phyloP scores from a whole-genome alignment of 2,888 invertebrate species.

The Polymixis flavicincta region DNA sequence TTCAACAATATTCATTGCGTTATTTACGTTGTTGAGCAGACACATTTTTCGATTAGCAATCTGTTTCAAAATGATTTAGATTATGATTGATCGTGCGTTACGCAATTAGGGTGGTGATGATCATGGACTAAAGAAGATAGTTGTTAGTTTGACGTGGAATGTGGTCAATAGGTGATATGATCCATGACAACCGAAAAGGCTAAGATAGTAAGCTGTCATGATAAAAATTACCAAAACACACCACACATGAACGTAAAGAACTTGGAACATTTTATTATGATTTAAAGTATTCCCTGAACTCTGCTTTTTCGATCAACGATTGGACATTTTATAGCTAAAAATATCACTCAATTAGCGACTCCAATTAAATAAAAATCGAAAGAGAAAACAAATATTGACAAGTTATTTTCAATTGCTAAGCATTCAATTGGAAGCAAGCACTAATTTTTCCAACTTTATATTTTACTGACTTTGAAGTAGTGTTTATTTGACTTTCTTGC shows the following conservation, averaged over 20 bases:
- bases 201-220: too few relatives aligned
- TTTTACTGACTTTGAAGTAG: conserved; percentile 42
- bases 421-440: conserved; percentile 29
- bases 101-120: too few relatives aligned
- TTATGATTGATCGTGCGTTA: too few relatives aligned
- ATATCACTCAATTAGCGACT: conserved; percentile 20
- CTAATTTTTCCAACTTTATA: conserved; percentile 24
- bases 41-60: too few relatives aligned
- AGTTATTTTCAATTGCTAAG: conserved; percentile 25
- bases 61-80: too few relatives aligned
- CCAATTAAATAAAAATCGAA: conserved; percentile 1
- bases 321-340: not conserved
- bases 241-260: not conserved
- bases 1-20: too few relatives aligned
- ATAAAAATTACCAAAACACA: not conserved
- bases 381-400: conserved; percentile 46
- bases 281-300: not conserved
- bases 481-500: conserved; percentile 5
- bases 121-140: too few relatives aligned
- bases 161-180: too few relatives aligned
- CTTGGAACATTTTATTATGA: not conserved
- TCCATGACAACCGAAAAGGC: not conserved
- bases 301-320: not conserved
- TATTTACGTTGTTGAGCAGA: too few relatives aligned
- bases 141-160: too few relatives aligned